phyloP scores from a whole-genome alignment of 2,888 invertebrate genomes.

The Pseudococcus jackbeardsleyi region DNA sequence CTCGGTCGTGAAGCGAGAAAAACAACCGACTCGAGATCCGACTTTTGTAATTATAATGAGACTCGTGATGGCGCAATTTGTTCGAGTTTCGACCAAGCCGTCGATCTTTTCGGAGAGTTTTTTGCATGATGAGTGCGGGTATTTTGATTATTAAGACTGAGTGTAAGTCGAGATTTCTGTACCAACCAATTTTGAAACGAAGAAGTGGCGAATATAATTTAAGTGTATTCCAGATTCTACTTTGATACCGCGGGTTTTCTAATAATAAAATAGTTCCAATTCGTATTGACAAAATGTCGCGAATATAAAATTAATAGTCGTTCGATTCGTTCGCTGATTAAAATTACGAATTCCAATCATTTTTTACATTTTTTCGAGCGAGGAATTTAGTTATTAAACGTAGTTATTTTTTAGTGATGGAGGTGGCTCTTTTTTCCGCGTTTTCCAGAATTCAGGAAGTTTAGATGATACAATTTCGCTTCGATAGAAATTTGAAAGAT shows the following conservation, averaged over 20 bases:
- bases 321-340: slow-evolving; percentile 7
- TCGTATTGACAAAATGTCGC: neutral
- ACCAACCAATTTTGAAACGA: neutral
- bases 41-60: slow-evolving; percentile 25
- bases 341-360: slow-evolving; percentile 2
- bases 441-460: no score
- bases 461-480: no score
- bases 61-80: slow-evolving; percentile 29
- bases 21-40: neutral
- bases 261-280: neutral
- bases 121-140: neutral
- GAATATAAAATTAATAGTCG: neutral
- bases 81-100: neutral
- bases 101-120: neutral
- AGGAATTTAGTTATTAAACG: neutral
- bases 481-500: no score
- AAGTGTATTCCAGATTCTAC: neutral
- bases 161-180: neutral
- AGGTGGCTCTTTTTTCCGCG: neutral
- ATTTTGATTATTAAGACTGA: neutral
- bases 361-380: neutral
- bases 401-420: neutral
- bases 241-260: neutral
- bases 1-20: neutral
- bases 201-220: neutral